Conservation (phyloP, 2,797 vertebrate species). For the Manis crassicaudata region DNA sequence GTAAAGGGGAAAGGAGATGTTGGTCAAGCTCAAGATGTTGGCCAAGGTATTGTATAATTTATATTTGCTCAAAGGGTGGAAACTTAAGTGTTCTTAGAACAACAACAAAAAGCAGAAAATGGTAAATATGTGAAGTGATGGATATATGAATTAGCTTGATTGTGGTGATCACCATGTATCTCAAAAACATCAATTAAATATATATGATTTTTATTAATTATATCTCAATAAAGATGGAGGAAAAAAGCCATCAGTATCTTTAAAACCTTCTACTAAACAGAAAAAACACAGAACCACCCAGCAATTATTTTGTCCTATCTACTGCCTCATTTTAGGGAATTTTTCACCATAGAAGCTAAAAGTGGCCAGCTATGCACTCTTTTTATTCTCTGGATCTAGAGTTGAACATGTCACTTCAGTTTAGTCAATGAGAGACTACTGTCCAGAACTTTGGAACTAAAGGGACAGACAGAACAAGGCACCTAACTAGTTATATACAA, state of each 20-base stretch:
- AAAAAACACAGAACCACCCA: background rate
- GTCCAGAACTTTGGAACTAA: background rate
- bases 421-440: background rate
- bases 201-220: background rate
- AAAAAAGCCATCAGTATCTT: background rate
- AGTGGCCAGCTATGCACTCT: background rate
- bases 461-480: background rate
- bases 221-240: background rate
- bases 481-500: background rate
- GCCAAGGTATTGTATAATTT: background rate
- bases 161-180: background rate
- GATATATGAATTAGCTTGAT: background rate
- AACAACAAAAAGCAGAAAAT: background rate
- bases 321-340: background rate
- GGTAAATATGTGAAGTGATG: too few species aligned
- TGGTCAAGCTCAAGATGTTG: background rate
- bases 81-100: background rate
- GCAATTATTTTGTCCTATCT: background rate
- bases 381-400: background rate
- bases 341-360: background rate
- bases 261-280: background rate
- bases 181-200: background rate
- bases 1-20: background rate
- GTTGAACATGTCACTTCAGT: background rate
- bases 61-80: background rate